Conservation (phyloP, 2,888 invertebrate species). For the Siphonodentalium dalli region DNA sequence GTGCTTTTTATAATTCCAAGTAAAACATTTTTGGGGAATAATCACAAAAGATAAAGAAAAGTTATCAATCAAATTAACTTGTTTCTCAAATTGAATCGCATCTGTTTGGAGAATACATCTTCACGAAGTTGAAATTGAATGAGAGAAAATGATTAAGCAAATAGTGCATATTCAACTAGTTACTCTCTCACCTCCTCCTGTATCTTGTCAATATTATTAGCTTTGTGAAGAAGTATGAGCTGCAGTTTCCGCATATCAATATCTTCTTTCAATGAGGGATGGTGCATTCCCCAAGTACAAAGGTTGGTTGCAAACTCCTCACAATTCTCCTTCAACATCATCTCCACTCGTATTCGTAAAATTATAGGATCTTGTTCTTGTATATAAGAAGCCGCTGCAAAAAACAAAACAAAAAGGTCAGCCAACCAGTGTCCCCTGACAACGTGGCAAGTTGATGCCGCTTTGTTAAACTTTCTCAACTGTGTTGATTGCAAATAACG, state of each 20-base stretch:
- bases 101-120: no score
- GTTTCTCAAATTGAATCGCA: no score
- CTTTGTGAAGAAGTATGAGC: slow-evolving; percentile 51
- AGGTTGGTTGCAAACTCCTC: slow-evolving; percentile 62
- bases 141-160: neutral
- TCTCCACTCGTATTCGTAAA: slow-evolving; percentile 55
- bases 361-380: slow-evolving; percentile 48
- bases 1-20: no score
- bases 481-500: no score
- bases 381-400: slow-evolving; percentile 39
- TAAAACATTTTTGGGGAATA: no score
- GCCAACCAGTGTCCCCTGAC: neutral
- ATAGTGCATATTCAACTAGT: no score
- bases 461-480: no score
- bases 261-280: slow-evolving; percentile 48
- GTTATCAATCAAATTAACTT: no score
- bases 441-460: no score
- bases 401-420: neutral
- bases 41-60: no score
- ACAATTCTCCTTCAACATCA: slow-evolving; percentile 61
- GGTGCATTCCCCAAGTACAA: slow-evolving; percentile 55
- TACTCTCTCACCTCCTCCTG: slow-evolving; percentile 54
- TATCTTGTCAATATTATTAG: slow-evolving; percentile 47
- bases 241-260: slow-evolving; percentile 50
- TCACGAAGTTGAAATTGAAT: neutral